Percentiles rank a stretch among this genome's conserved stretches.
Evolutionary conservation across 2,888 invertebrate species (phyloP).

Genomic region (Diaphora mendica): DNA sequence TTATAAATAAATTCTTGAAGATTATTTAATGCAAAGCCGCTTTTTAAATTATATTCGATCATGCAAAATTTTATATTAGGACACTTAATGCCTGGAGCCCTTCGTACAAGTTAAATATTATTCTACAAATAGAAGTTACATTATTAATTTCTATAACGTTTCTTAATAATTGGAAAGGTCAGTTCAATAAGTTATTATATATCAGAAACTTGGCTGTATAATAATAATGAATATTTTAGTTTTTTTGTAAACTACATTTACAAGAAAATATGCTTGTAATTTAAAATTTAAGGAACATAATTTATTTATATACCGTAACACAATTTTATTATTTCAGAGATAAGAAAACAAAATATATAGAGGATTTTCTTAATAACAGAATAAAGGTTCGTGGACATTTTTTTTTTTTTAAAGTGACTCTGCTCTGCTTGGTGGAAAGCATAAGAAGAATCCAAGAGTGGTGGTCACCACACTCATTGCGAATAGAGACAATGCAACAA

Average conservation of each 20-base stretch:
- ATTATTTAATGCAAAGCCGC: not conserved
- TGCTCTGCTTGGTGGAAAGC: no score
- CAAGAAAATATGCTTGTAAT: not conserved
- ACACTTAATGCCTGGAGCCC: not conserved
- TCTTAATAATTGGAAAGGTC: not conserved
- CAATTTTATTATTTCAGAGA: constrained; percentile 7
- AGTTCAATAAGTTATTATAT: not conserved
- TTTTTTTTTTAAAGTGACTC: no score
- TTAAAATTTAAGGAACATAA: not conserved
- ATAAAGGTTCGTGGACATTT: constrained; percentile 6
- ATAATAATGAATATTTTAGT: not conserved
- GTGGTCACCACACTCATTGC: no score
- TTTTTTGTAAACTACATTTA: not conserved
- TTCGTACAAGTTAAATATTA: not conserved
- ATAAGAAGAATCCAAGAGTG: no score
- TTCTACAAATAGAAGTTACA: not conserved
- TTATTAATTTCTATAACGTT: not conserved
- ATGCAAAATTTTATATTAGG: not conserved
- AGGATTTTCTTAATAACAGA: constrained; percentile 21
- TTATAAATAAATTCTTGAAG: not conserved
- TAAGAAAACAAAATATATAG: constrained; percentile 16
- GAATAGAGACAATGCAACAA: no score
- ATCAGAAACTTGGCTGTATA: not conserved
- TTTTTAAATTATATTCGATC: not conserved
- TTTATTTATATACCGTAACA: no score